Base-by-base conservation (phyloP, 2,113 vertebrate genomes). In the Hippocampus zosterae region DNA sequence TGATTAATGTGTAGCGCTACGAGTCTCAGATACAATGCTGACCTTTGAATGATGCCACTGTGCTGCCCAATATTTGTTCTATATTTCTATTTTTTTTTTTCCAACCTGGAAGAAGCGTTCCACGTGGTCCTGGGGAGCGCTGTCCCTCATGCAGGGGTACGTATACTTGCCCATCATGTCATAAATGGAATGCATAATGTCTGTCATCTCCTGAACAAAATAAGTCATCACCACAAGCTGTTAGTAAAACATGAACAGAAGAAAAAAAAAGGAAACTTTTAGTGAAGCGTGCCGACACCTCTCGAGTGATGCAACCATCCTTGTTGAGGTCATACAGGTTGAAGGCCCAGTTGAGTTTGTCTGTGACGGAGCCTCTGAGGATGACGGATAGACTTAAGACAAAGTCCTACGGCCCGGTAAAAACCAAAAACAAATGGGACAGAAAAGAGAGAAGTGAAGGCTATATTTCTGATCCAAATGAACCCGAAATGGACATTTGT, bases 151-250 rank as follows among this genome's bases (percentile, higher is more conserved):
- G 71, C 90, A 88, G 0, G 97, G 96, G 74, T 93, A 93, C 0
- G 96, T 97, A 1, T 93, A 94, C 76, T 94, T 98, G 76, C 96
- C 96, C 96, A 98, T 98, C 95, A 98, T 96, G 80, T 97, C 95
- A 0, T 98, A 98, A 89, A 98, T 97, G 57, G 96, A 95, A 73
- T 94, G 93, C 93, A 98, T 96, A 81, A 98, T 98, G 74, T 96
- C 94, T 74, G 95, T 91, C 96, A 98, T 98, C 92, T 98, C 97
- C 97, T 98, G 80, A 71, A 3, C 37, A 44, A 64, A 66, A 5
- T 9, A 6, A n/a, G 29, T 46, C 6, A 23, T 44, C 1, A 13
- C 40, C 40, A 44, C 13, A 23, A 65, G 42, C 19, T 19, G 29
- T 37, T 55, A 19, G 29, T 10, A 16, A 56, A 8, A 68, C 23